Evolutionary conservation across 2,888 invertebrate genomes (phyloP).

Genomic region (Dryadula phaetusa): DNA sequence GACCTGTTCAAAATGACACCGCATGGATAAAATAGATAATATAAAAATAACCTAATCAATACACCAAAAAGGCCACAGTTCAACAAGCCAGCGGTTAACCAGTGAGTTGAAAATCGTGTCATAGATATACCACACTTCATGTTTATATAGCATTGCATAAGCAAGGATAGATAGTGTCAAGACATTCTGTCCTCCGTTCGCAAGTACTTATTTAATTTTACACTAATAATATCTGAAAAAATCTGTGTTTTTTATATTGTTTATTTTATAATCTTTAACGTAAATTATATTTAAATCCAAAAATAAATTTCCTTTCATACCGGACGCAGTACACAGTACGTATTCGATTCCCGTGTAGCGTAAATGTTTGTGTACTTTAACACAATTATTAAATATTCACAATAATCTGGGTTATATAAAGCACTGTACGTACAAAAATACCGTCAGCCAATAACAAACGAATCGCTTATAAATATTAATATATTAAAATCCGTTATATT

Average conservation of each 20-base stretch:
- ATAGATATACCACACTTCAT: slow-evolving; percentile 7
- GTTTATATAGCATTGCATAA: not conserved
- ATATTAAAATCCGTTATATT: slow-evolving; percentile 72
- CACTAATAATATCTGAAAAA: no score
- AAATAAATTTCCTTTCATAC: no score
- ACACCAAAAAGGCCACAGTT: slow-evolving; percentile 33
- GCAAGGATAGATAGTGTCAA: not conserved
- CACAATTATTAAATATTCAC: not conserved
- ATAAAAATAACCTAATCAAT: slow-evolving; percentile 29
- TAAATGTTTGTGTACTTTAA: not conserved
- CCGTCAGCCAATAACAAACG: slow-evolving; percentile 59
- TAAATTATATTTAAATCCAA: no score
- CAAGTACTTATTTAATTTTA: no score
- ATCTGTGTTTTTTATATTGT: no score
- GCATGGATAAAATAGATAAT: slow-evolving; percentile 20
- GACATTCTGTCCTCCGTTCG: no score
- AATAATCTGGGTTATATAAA: slow-evolving; percentile 32
- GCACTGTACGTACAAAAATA: slow-evolving; percentile 32
- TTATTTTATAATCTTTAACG: no score
- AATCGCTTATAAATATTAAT: slow-evolving; percentile 74
- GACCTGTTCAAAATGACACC: not conserved
- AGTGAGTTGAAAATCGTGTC: slow-evolving; percentile 31
- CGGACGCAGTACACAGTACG: not conserved
- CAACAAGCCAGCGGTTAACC: slow-evolving; percentile 26
- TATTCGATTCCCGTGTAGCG: not conserved